phyloP scores from a whole-genome alignment of 2,113 vertebrate genomes.

The Ploceus nigricollis region DNA sequence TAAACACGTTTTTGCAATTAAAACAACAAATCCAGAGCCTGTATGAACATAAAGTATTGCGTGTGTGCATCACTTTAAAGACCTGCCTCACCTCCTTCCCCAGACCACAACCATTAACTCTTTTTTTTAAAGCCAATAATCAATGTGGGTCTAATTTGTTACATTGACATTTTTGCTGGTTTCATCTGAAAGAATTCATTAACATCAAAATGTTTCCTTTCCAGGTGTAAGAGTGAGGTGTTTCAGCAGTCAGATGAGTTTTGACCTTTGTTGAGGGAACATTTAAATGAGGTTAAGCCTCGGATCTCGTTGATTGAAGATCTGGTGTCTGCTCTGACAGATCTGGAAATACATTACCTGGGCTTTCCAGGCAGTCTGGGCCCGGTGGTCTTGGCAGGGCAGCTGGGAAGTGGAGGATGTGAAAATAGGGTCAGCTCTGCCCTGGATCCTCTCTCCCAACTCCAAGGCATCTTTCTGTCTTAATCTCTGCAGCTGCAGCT shows the following conservation, averaged over 20 bases:
- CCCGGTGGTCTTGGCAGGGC: not conserved
- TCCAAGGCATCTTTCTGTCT: not conserved
- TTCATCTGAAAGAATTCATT: constrained; percentile 74
- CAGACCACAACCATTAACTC: constrained; percentile 55
- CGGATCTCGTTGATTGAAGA: not conserved
- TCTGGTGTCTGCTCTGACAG: constrained; percentile 25
- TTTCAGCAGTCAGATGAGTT: constrained; percentile 56
- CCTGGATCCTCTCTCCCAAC: not conserved
- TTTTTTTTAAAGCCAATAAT: constrained; percentile 73
- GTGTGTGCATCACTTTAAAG: constrained; percentile 24
- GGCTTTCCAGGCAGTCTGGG: not conserved
- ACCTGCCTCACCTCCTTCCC: constrained; percentile 54
- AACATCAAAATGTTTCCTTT: constrained; percentile 62
- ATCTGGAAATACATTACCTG: not conserved
- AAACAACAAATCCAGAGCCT: not conserved
- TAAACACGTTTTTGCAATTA: not conserved
- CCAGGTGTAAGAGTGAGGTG: constrained; percentile 10
- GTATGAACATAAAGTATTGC: not conserved
- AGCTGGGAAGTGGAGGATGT: not conserved
- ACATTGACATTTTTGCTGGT: constrained; percentile 71
- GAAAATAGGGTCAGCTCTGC: not conserved
- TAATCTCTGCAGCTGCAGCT: constrained; percentile 28
- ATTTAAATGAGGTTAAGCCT: constrained; percentile 64
- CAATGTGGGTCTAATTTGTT: constrained; percentile 76
- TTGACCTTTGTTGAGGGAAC: constrained; percentile 65